phyloP scores from a whole-genome alignment of 1,140 invertebrate genomes.

The Homarus americanus region DNA sequence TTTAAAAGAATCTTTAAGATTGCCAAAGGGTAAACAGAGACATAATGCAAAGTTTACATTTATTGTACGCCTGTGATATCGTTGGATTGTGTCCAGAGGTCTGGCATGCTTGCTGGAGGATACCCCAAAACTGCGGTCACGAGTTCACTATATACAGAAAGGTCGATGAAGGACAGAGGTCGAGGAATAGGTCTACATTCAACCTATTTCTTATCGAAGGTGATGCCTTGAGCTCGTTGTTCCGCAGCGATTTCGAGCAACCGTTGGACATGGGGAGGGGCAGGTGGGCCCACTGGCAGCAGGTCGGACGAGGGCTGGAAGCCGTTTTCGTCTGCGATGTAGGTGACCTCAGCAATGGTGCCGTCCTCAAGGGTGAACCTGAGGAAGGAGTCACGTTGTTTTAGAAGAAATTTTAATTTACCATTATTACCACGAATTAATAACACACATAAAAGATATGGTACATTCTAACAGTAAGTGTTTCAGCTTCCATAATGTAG shows the following conservation, averaged over 20 bases:
- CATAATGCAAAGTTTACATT: neutral
- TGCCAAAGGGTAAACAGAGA: no score
- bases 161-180: neutral
- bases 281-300: neutral
- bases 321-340: neutral
- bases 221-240: slow-evolving; percentile 35
- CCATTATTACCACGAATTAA: neutral
- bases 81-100: neutral
- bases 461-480: no score
- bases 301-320: neutral
- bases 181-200: neutral
- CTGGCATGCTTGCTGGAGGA: neutral
- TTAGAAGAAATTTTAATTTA: neutral
- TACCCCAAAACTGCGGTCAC: neutral
- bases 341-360: neutral
- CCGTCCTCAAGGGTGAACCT: slow-evolving; percentile 20
- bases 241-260: slow-evolving; percentile 18
- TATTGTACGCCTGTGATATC: neutral
- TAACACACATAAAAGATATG: no score
- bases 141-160: neutral
- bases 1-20: no score
- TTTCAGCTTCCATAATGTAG: neutral
- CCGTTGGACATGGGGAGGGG: slow-evolving; percentile 1
- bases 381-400: neutral
- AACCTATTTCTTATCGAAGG: neutral